Percentiles rank a stretch among this genome's conserved stretches.
Evolutionary conservation across 2,113 vertebrate genomes (phyloP).

Genomic region (Gymnarchus niloticus): DNA sequence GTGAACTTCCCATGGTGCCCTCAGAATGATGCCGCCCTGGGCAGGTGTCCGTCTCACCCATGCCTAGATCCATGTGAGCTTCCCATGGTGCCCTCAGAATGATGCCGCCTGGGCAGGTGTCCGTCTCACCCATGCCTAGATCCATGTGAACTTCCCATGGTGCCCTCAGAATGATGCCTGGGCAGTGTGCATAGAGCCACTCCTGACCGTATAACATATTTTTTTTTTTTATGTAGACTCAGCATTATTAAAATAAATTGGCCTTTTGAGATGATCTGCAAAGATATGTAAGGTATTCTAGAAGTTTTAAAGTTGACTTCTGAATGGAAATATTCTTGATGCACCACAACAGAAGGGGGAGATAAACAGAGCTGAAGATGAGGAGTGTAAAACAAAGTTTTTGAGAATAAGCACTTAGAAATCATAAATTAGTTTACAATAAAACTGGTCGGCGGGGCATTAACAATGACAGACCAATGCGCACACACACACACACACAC

Average conservation of each 20-base stretch:
- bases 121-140: too few relatives aligned
- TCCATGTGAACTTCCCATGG: too few relatives aligned
- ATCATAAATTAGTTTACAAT: not conserved
- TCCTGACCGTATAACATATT: too few relatives aligned
- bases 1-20: too few relatives aligned
- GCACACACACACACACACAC: not conserved
- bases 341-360: not conserved
- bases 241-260: not conserved
- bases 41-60: too few relatives aligned
- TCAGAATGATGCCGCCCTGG: too few relatives aligned
- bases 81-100: too few relatives aligned
- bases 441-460: not conserved
- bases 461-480: not conserved
- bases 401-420: not conserved
- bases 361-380: not conserved
- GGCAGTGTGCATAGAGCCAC: too few relatives aligned
- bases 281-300: not conserved
- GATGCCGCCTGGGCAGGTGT: too few relatives aligned
- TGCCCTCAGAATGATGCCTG: too few relatives aligned
- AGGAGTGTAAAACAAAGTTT: not conserved
- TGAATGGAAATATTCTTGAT: not conserved
- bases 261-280: not conserved
- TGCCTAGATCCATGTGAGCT: too few relatives aligned
- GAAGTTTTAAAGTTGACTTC: not conserved
- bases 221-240: not conserved